Conservation (phyloP, 2,888 invertebrate genomes). For the Silvanus unidentatus region DNA sequence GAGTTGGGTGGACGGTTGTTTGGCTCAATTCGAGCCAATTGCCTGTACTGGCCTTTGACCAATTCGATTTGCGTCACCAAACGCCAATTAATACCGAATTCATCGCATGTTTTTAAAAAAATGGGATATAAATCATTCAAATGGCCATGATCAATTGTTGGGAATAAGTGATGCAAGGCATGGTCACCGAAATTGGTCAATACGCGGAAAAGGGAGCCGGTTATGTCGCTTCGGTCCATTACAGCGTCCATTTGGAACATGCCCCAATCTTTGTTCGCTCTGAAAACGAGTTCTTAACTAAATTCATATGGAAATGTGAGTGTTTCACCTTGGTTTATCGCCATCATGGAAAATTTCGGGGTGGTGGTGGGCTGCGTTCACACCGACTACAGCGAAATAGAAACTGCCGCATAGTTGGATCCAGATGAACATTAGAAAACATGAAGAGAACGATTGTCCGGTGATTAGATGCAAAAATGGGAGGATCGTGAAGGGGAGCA, state of each 20-base stretch:
- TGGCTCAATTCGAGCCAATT: constrained; percentile 49
- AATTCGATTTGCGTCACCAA: constrained; percentile 54
- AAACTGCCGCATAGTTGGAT: constrained; percentile 54
- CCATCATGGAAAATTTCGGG: constrained; percentile 75
- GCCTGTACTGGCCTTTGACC: constrained; percentile 61
- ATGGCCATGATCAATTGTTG: constrained; percentile 71
- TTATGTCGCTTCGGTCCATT: constrained; percentile 63
- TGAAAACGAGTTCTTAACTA: too few relatives aligned
- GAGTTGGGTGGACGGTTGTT: constrained; percentile 35
- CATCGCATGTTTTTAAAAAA: constrained; percentile 57
- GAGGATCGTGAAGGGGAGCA: constrained; percentile 26
- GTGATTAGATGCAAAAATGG: constrained; percentile 20
- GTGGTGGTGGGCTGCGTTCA: constrained; percentile 75
- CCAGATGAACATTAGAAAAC: constrained; percentile 56
- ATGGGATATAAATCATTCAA: constrained; percentile 60
- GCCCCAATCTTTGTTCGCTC: constrained; percentile 63
- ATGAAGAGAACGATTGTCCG: constrained; percentile 27
- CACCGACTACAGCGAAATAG: constrained; percentile 57
- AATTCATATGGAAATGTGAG: too few relatives aligned
- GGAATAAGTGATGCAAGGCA: constrained; percentile 73
- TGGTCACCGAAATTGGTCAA: constrained; percentile 74
- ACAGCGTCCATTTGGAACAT: constrained; percentile 69
- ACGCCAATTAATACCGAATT: constrained; percentile 54
- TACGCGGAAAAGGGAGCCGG: constrained; percentile 59
- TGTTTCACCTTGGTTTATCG: constrained; percentile 56